phyloP scores from a whole-genome alignment of 2,888 invertebrate species.

The Mesoligia furuncula region DNA sequence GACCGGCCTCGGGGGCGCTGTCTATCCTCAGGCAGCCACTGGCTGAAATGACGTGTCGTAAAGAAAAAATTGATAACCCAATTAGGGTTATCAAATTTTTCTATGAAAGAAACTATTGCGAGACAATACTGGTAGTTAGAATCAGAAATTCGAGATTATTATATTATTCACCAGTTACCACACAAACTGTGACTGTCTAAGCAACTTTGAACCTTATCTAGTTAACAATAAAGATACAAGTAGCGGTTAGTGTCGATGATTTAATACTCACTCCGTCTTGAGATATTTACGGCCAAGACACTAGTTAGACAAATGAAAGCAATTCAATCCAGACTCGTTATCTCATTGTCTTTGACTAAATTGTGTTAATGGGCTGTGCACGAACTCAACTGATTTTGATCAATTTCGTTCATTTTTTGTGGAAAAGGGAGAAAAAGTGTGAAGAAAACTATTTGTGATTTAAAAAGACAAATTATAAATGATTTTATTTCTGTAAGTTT shows the following conservation, averaged over 20 bases:
- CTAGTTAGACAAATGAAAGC: conserved; percentile 33
- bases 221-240: not conserved
- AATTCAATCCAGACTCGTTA: conserved; percentile 36
- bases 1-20: not conserved
- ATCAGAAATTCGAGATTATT: conserved; percentile 20
- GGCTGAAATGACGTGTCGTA: not conserved
- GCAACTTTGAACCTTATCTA: not conserved
- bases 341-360: conserved; percentile 9
- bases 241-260: not conserved
- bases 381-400: too few species aligned
- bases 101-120: not conserved
- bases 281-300: conserved; percentile 20
- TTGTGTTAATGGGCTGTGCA: not conserved
- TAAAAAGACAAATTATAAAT: too few species aligned
- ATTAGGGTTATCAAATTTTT: not conserved
- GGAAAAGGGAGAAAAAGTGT: too few species aligned
- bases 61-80: not conserved
- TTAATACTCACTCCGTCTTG: conserved; percentile 11
- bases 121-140: conserved; percentile 16
- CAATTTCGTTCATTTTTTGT: too few species aligned
- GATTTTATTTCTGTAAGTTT: too few species aligned
- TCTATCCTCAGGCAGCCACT: not conserved
- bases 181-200: not conserved
- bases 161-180: conserved; percentile 20
- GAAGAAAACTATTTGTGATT: too few species aligned